Conservation (phyloP, 2,888 invertebrate genomes). For the Pseudococcus jackbeardsleyi region DNA sequence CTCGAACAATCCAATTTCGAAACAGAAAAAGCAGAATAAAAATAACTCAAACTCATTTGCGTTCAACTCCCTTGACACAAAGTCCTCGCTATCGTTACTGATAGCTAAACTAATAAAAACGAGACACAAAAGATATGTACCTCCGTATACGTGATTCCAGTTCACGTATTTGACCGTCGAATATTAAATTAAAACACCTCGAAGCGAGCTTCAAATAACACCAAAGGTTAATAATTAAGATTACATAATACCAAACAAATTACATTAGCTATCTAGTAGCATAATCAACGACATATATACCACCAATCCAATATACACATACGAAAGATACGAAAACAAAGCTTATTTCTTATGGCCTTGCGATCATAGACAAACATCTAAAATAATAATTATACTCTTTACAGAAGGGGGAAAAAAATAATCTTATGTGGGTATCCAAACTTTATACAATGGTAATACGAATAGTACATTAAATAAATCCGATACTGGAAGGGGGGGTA, state of each 20-base stretch:
- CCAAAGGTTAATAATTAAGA: slow-evolving; percentile 38
- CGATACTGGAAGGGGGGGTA: neutral
- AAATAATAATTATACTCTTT: neutral
- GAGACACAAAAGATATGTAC: neutral
- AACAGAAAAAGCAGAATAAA: neutral
- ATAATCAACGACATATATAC: slow-evolving; percentile 25
- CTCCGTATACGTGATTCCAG: slow-evolving; percentile 1
- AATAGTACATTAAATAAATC: neutral
- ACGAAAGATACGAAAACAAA: neutral
- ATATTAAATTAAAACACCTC: slow-evolving; percentile 40
- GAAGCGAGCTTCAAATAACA: slow-evolving; percentile 26
- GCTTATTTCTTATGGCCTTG: neutral
- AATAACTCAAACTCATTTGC: neutral
- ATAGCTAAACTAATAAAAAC: neutral
- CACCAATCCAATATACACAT: neutral
- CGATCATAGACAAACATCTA: neutral
- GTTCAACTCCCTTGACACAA: neutral
- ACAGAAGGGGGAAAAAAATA: neutral
- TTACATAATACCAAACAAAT: slow-evolving; percentile 23
- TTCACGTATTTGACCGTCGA: slow-evolving; percentile 27
- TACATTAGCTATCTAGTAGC: neutral
- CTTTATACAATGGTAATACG: neutral
- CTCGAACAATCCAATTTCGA: too few species aligned
- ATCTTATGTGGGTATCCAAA: neutral
- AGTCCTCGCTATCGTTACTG: neutral